phyloP scores from a whole-genome alignment of 2,797 vertebrate genomes.

The Parambassis ranga region DNA sequence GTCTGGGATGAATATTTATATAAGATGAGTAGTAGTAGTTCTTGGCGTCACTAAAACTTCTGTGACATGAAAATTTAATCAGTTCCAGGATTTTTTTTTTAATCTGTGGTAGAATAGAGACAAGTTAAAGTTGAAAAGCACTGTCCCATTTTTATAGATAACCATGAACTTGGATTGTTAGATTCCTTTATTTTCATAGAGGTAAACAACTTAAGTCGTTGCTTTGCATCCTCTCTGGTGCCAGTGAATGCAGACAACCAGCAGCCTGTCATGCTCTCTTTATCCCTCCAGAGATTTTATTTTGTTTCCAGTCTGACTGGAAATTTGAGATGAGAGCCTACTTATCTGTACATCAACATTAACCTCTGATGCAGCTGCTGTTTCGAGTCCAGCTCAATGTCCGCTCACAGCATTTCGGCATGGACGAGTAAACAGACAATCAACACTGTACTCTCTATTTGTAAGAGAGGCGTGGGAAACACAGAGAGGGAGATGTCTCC shows the following conservation, averaged over 20 bases:
- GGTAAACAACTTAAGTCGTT: too few species aligned
- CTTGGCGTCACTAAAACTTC: slow-evolving; percentile 3
- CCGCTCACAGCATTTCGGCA: not conserved
- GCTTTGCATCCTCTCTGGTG: too few species aligned
- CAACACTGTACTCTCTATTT: not conserved
- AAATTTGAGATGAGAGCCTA: slow-evolving; percentile 7
- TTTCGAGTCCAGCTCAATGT: not conserved
- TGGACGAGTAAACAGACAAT: not conserved
- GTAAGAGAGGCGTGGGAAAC: not conserved
- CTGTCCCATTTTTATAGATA: not conserved
- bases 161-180: too few species aligned
- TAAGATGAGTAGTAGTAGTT: slow-evolving; percentile 3
- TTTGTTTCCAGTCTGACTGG: not conserved
- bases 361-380: not conserved
- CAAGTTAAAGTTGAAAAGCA: not conserved
- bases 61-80: slow-evolving; percentile 29
- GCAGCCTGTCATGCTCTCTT: not conserved
- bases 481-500: not conserved
- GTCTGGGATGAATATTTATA: not conserved
- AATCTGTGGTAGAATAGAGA: too few species aligned
- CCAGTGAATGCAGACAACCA: too few species aligned
- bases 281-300: slow-evolving; percentile 2
- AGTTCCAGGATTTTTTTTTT: too few species aligned
- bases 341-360: not conserved
- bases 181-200: too few species aligned